Evolutionary conservation across 2,888 invertebrate genomes (phyloP).

Genomic region (Agrotis segetum): DNA sequence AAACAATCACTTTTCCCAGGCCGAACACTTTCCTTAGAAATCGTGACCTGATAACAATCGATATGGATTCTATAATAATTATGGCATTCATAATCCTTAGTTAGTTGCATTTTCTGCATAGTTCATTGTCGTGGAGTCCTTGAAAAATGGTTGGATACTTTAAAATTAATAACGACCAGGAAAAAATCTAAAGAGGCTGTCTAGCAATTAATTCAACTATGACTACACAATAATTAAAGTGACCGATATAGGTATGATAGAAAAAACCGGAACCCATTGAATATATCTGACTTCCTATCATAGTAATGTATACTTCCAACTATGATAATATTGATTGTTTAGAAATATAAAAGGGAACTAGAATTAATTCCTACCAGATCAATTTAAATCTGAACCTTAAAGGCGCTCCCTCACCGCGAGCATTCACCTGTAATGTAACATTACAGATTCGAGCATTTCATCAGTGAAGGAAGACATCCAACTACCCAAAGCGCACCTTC

Average conservation of each 20-base stretch:
- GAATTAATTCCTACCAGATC: not conserved
- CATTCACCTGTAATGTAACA: no score
- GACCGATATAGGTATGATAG: constrained; percentile 1
- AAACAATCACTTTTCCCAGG: constrained; percentile 21
- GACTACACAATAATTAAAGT: constrained; percentile 13
- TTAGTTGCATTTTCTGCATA: constrained; percentile 31
- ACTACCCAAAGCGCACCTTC: no score
- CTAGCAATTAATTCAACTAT: constrained; percentile 15
- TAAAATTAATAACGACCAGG: constrained; percentile 15
- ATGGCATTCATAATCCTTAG: constrained; percentile 20
- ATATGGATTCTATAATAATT: constrained; percentile 21
- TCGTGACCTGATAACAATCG: constrained; percentile 19
- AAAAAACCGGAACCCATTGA: constrained; percentile 30
- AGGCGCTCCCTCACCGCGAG: no score
- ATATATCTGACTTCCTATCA: constrained; percentile 13
- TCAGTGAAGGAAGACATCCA: no score
- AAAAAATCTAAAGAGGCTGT: constrained; percentile 7
- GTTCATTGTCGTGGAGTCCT: constrained; percentile 23
- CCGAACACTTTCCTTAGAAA: constrained; percentile 29
- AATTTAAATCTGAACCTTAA: not conserved
- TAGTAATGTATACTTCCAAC: not conserved
- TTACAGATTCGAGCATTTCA: no score
- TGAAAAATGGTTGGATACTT: constrained; percentile 4
- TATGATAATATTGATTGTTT: not conserved
- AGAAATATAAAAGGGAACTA: not conserved